A percentile compares a stretch with the other conserved stretches of the same genome.
Evolutionary conservation across 2,113 vertebrate genomes (phyloP).

Genomic region (Phaetusa simplex): DNA sequence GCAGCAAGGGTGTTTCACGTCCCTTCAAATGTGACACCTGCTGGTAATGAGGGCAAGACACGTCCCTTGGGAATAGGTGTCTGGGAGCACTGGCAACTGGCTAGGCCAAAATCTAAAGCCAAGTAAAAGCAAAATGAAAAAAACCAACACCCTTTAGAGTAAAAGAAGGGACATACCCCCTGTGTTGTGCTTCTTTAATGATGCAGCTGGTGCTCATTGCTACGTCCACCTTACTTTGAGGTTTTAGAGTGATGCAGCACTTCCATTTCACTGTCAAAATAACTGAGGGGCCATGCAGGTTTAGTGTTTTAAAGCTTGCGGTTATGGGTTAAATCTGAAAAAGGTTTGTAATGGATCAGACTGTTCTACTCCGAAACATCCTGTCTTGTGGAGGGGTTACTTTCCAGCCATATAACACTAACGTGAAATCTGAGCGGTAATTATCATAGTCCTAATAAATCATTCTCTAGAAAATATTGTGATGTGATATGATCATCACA

Average conservation of each 20-base stretch:
- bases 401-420: neutral
- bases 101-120: neutral
- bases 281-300: neutral
- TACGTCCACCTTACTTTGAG: neutral
- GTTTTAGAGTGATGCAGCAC: neutral
- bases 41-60: neutral
- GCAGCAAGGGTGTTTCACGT: neutral
- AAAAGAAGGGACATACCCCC: neutral
- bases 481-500: neutral
- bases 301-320: neutral
- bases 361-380: neutral
- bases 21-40: neutral
- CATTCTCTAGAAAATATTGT: neutral
- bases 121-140: neutral
- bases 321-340: neutral
- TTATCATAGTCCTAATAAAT: neutral
- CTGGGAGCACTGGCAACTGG: neutral
- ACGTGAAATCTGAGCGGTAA: neutral
- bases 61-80: neutral
- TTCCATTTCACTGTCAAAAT: neutral
- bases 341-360: neutral
- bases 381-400: neutral
- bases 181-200: neutral
- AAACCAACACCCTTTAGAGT: neutral
- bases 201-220: neutral